Evolutionary conservation across 2,888 invertebrate species (phyloP).

Genomic region (Perdita meconis): DNA sequence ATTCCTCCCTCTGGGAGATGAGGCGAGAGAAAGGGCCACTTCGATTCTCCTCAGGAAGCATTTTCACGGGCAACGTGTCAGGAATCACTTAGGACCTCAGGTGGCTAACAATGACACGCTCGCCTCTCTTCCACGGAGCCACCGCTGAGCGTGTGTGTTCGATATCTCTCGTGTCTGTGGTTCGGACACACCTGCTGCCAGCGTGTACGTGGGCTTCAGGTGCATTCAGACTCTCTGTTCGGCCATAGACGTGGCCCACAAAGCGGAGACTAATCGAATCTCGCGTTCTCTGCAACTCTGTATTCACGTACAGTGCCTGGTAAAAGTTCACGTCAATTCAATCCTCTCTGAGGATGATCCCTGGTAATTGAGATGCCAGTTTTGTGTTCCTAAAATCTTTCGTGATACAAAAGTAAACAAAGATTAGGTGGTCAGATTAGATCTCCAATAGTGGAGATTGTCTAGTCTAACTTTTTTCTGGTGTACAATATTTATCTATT

Average conservation of each 20-base stretch:
- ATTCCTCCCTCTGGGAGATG: conserved; percentile 18
- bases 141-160: conserved; percentile 20
- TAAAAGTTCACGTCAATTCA: conserved; percentile 22
- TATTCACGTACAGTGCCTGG: conserved; percentile 41
- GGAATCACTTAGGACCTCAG: conserved; percentile 75
- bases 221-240: conserved; percentile 57
- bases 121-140: conserved; percentile 40
- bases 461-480: no score
- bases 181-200: conserved; percentile 26
- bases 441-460: no score
- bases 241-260: conserved; percentile 72
- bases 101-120: conserved; percentile 74
- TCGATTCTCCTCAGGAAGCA: conserved; percentile 57
- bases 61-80: conserved; percentile 75
- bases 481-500: no score
- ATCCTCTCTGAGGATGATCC: neutral
- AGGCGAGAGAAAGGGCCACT: conserved; percentile 25
- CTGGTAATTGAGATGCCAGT: neutral
- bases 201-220: conserved; percentile 19
- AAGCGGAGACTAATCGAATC: conserved; percentile 78
- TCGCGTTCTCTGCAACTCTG: conserved; percentile 49
- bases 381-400: neutral
- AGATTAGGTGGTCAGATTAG: neutral
- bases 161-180: conserved; percentile 8
- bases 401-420: no score